Evolutionary conservation across 2,888 invertebrate genomes (phyloP).

Genomic region (Caenorhabditis afra): DNA sequence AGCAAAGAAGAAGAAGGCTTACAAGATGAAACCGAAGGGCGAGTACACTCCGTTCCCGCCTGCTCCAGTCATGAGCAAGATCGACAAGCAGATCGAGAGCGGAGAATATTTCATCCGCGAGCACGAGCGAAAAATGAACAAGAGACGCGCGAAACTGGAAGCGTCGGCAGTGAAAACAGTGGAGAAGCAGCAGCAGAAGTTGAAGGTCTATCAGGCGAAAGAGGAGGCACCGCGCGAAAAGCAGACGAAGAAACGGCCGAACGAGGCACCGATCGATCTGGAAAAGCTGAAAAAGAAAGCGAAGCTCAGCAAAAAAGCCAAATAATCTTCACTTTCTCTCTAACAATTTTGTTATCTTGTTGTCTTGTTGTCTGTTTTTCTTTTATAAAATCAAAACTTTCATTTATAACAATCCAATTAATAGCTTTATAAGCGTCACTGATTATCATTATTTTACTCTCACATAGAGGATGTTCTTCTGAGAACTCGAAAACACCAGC

Average conservation of each 20-base stretch:
- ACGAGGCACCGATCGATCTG: conserved; percentile 63
- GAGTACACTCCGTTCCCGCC: conserved; percentile 98
- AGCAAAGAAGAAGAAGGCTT: conserved; percentile 78
- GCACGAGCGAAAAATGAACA: conserved; percentile 82
- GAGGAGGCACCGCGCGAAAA: conserved; percentile 66
- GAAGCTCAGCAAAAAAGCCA: conserved; percentile 60
- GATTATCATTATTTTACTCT: conserved; percentile 35
- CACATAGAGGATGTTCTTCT: conserved; percentile 38
- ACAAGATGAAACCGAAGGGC: conserved; percentile 90
- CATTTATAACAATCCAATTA: conserved; percentile 3
- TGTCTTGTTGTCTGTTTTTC: background rate
- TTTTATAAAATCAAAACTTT: conserved; percentile 4
- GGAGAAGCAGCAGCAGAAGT: conserved; percentile 62
- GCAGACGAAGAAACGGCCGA: conserved; percentile 59
- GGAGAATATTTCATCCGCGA: conserved; percentile 95
- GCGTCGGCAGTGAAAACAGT: conserved; percentile 57
- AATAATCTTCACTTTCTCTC: conserved; percentile 7
- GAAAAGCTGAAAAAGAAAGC: conserved; percentile 70
- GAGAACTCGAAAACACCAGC: conserved; percentile 56
- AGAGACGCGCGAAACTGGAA: conserved; percentile 64
- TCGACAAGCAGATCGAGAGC: conserved; percentile 92
- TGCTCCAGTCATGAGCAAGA: conserved; percentile 91
- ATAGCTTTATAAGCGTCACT: conserved; percentile 1
- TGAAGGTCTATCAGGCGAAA: conserved; percentile 63
- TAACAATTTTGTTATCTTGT: background rate